phyloP scores from a whole-genome alignment of 2,797 vertebrate genomes.

The Vultur gryphus region DNA sequence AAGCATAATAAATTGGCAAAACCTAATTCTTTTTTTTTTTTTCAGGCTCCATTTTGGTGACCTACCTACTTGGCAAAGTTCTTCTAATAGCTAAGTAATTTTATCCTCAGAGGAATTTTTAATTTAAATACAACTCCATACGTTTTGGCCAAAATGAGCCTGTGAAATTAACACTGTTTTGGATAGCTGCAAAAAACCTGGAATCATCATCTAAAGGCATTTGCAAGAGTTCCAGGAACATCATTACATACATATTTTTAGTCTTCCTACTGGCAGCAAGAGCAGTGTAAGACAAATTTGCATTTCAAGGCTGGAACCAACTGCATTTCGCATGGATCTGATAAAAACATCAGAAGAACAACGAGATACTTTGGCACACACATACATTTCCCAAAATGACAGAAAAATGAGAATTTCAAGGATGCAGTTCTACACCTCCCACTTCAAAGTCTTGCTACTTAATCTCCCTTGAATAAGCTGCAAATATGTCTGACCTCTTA shows the following conservation, averaged over 20 bases:
- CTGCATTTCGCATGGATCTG: conserved; percentile 42
- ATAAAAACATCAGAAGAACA: conserved; percentile 62
- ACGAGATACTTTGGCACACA: conserved; percentile 4
- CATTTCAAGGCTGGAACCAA: conserved; percentile 60
- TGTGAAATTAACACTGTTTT: conserved; percentile 35
- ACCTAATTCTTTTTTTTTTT: neutral
- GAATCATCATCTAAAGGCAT: conserved; percentile 40
- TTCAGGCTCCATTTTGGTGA: neutral
- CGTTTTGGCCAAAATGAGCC: neutral
- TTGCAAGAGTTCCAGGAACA: conserved; percentile 62
- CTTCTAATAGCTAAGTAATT: neutral
- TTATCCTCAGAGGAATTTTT: neutral
- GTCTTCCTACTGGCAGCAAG: conserved; percentile 47
- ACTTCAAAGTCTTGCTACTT: neutral
- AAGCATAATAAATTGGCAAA: conserved; percentile 5
- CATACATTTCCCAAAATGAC: neutral
- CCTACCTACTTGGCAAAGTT: conserved; percentile 23
- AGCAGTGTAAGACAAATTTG: conserved; percentile 49
- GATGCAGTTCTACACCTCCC: neutral
- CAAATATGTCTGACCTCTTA: neutral
- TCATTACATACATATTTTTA: conserved; percentile 66
- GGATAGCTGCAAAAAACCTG: neutral
- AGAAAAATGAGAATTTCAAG: conserved; percentile 9
- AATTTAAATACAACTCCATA: neutral
- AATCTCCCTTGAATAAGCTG: neutral